Base-by-base conservation (phyloP, 2,113 vertebrate genomes). In the Fregetta grallaria region DNA sequence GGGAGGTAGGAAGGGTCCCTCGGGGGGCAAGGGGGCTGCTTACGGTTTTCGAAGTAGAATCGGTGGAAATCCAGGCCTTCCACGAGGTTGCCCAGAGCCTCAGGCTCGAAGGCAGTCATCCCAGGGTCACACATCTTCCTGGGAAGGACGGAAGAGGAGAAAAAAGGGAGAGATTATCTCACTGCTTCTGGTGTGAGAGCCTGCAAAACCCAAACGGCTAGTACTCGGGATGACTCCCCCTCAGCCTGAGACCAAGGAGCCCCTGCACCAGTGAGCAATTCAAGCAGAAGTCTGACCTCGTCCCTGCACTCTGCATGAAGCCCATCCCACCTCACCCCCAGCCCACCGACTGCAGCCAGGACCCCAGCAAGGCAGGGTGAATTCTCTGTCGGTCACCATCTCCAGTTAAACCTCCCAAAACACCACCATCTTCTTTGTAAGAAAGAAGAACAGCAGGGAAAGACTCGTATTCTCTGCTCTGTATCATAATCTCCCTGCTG, bases 51-150 rank as follows among this genome's bases (percentile, higher is more conserved):
- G 97, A 99, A 99, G 98, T 99, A 99, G 98, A 99, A 99, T 97
- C 99, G 98, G 88, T 99, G 99, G 95, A 99, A 99, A 97, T 99
- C 99, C 90, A 99, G 97, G 40, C 99, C 99, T 98, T 99, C 99
- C 14, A 99, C 99, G 23, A 99, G 98, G 95, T 99, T 99, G 29
- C 99, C 99, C 96, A 99, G 97, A 59, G 99, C 99, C 97, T 99
- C 99, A 0, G 99, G 99, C 95, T 99, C 99, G 2, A 99, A 99
- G 12, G 99, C 99, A 2, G 99, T 99, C 97, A 99, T 99, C 11
- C 99, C 99, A 7, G 99, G 99, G 83, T 99, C 99, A 27, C 99
- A 99, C 99, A 99, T 99, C 93, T 99, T 99, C 98, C 99, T 99
- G 97, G 44, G 88, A 63, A 96, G 88, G 53, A 8, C 2, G 59